Percentiles rank a stretch among this genome's conserved stretches.
Conservation (phyloP, 2,797 vertebrate genomes). For the Natrix natrix region DNA sequence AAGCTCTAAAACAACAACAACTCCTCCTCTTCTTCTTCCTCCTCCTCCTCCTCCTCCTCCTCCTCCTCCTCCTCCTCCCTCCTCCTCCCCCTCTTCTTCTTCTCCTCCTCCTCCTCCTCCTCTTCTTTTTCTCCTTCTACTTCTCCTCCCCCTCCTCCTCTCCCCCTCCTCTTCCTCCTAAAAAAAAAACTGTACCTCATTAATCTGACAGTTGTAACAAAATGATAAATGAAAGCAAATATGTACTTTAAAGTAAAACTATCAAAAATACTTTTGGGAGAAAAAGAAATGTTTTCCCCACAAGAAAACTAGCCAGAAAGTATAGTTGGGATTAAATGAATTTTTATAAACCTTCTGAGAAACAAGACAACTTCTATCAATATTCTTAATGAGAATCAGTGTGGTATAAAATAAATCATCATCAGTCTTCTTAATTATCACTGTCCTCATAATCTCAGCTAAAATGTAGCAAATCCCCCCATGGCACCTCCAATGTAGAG, state of each 20-base stretch:
- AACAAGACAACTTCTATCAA: neutral
- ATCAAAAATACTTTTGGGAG: neutral
- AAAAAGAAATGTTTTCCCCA: neutral
- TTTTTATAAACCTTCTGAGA: neutral
- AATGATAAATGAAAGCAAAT: neutral
- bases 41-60: too few relatives aligned
- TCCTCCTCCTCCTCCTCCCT: too few relatives aligned
- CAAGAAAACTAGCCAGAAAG: neutral
- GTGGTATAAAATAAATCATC: neutral
- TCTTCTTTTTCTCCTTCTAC: too few relatives aligned
- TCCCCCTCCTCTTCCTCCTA: too few relatives aligned
- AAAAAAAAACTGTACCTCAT: too few relatives aligned
- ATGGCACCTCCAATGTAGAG: neutral
- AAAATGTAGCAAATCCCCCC: neutral
- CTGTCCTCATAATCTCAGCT: neutral
- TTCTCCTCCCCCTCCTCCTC: too few relatives aligned
- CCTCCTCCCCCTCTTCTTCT: too few relatives aligned
- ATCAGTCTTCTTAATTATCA: neutral
- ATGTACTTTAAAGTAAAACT: neutral
- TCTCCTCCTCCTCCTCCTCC: too few relatives aligned
- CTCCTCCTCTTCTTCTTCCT: too few relatives aligned
- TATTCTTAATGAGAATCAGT: neutral
- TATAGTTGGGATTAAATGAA: neutral
- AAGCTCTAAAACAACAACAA: slow-evolving; percentile 5
- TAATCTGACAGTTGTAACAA: too few relatives aligned